These are phyloP conservation scores for Halcyon malimbica DNA, from an alignment of 2,113 vertebrate species.

Conservation along the genomic window DNA sequence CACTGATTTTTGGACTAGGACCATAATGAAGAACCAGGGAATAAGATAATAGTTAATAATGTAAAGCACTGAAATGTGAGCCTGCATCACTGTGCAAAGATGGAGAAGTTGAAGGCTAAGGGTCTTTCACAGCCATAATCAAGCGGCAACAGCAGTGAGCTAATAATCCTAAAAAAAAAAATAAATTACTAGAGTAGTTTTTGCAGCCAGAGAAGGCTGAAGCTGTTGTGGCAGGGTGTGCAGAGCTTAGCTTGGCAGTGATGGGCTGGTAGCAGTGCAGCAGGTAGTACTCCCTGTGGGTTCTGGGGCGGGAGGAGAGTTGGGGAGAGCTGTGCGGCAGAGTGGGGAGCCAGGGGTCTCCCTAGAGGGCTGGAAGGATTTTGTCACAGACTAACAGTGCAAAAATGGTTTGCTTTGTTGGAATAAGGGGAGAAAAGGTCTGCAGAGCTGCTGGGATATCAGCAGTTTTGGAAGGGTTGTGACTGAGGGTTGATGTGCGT, in stretches of 20 bases:
- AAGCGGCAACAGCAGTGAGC: background rate
- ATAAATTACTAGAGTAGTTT: background rate
- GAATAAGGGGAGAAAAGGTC: background rate
- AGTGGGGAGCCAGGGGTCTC: accelerated
- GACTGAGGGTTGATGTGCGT: accelerated
- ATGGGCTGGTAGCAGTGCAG: background rate
- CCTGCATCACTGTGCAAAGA: background rate
- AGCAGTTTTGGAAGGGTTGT: background rate
- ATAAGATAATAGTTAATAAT: background rate
- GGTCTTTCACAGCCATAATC: background rate
- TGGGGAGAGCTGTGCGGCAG: background rate
- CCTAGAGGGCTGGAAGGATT: background rate
- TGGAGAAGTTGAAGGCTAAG: background rate
- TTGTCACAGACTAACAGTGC: background rate
- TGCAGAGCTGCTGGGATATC: background rate
- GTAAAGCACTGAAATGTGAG: background rate
- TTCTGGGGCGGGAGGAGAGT: background rate
- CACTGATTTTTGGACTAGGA: background rate
- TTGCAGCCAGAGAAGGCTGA: background rate
- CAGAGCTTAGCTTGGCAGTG: background rate
- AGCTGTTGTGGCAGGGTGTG: background rate
- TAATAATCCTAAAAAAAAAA: background rate
- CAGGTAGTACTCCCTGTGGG: accelerated
- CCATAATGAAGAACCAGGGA: background rate
- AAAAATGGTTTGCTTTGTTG: background rate